These are phyloP conservation scores for Apodemia duryi DNA, from an alignment of 2,888 invertebrate genomes.

Conservation along the genomic window DNA sequence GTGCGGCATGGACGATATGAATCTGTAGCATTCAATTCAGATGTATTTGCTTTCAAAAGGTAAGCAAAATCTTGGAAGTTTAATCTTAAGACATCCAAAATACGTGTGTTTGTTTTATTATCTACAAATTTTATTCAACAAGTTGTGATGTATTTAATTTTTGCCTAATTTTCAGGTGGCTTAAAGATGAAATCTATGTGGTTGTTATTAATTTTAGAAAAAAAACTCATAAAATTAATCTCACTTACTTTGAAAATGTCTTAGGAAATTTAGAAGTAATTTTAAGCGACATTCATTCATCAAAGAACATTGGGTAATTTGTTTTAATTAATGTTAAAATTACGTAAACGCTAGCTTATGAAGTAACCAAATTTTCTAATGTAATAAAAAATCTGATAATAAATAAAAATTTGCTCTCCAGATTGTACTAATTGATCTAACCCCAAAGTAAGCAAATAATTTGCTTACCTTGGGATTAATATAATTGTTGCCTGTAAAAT, in stretches of 20 bases:
- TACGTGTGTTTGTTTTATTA: too few relatives aligned
- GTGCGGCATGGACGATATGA: conserved; percentile 74
- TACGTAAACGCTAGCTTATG: too few relatives aligned
- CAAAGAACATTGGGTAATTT: conserved; percentile 69
- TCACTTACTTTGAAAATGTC: conserved; percentile 72
- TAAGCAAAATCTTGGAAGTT: conserved; percentile 34
- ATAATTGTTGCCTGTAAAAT: too few relatives aligned
- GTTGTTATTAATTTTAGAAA: conserved; percentile 80
- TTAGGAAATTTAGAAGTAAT: conserved; percentile 63
- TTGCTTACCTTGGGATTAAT: too few relatives aligned
- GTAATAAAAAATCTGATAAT: too few relatives aligned
- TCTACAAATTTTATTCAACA: too few relatives aligned
- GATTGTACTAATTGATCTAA: too few relatives aligned
- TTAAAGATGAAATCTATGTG: conserved; percentile 51
- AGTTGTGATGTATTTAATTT: background rate
- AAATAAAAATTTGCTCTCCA: too few relatives aligned
- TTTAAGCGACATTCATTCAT: conserved; percentile 70
- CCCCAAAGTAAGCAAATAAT: too few relatives aligned
- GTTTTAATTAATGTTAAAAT: too few relatives aligned
- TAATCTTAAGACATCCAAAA: too few relatives aligned
- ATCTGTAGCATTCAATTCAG: conserved; percentile 73
- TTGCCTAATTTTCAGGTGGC: conserved; percentile 35
- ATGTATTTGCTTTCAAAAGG: conserved; percentile 80
- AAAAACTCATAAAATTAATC: conserved; percentile 70
- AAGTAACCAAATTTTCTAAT: too few relatives aligned